phyloP scores from a whole-genome alignment of 1,140 invertebrate genomes.

The Oryctes rhinoceros region DNA sequence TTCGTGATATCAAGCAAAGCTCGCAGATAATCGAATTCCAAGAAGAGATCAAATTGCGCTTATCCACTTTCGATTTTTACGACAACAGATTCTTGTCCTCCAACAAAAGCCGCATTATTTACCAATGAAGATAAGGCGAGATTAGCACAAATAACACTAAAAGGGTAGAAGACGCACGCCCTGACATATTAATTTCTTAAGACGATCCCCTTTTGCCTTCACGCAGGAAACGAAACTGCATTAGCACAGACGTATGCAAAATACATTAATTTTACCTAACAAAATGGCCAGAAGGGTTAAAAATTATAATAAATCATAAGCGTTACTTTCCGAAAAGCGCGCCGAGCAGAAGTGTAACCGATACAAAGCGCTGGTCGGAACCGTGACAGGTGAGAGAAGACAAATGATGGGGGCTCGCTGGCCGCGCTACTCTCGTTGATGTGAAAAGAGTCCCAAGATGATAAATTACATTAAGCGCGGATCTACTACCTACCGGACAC shows the following conservation, averaged over 20 bases:
- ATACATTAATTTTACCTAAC: constrained; percentile 46
- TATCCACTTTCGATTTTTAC: no score
- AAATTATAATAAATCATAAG: constrained; percentile 55
- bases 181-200: constrained; percentile 35
- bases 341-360: constrained; percentile 50
- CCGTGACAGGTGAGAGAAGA: constrained; percentile 55
- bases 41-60: no score
- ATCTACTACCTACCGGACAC: constrained; percentile 53
- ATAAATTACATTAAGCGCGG: constrained; percentile 50
- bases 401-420: constrained; percentile 52
- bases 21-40: no score
- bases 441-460: constrained; percentile 53
- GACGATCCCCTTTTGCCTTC: neutral
- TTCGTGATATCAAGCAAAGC: no score
- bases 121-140: neutral
- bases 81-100: neutral
- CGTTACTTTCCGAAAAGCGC: constrained; percentile 52
- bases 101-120: constrained; percentile 10
- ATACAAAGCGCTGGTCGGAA: constrained; percentile 52
- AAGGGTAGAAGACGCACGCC: neutral
- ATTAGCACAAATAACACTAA: constrained; percentile 8
- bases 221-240: constrained; percentile 36
- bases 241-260: constrained; percentile 33
- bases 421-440: constrained; percentile 50
- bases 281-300: constrained; percentile 53